Base-by-base conservation (phyloP, 2,888 invertebrate genomes). In the Stenodera caucasica region DNA sequence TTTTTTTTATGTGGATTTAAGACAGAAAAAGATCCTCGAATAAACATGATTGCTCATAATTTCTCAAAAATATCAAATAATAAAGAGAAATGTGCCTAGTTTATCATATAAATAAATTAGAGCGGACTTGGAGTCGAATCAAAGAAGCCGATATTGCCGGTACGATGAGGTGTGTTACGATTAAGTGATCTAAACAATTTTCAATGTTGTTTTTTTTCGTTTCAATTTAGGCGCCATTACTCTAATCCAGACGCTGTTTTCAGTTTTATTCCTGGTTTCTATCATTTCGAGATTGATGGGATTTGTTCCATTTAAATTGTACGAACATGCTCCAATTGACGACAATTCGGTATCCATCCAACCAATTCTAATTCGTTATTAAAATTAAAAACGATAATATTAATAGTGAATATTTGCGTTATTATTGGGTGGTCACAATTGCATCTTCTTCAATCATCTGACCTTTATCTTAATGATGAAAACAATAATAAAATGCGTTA, bases 401-500 rank as follows among this genome's bases (percentile, higher is more conserved):
- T n/a, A n/a, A n/a, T n/a, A n/a, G n/a, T n/a, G n/a, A n/a, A n/a
- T n/a, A n/a, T 29, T 29, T 29, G 7, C 29, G 29, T 29, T 29
- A 6, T 33, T 33, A 12, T 33, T 33, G 12, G 2, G n/a, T 33
- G 1, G n/a, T 33, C 3, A 3, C 33, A n/a, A 14, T 14, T 14
- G 14, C 45, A 45, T 29, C 29, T 29, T 29, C 7, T 4, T 29
- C 29, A 32, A 45, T 23, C 21, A 45, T 45, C 21, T 21, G 21
- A 45, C n/a, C n/a, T 45, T 37, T 45, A 33, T 33, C 33, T 33
- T 11, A 12, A 40, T 18, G 49, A 56, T 56, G 56, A 53, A 62
- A 62, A 61, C 58, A 64, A 64, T 58, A 58, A 64, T 61, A 58
- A 58, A 56, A 58, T 49, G 61, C 59, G 57, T 63, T 37, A 40